Percentiles rank a stretch among this genome's conserved stretches.
Evolutionary conservation across 2,888 invertebrate genomes (phyloP).

Genomic region (Eustalomyia histrio): DNA sequence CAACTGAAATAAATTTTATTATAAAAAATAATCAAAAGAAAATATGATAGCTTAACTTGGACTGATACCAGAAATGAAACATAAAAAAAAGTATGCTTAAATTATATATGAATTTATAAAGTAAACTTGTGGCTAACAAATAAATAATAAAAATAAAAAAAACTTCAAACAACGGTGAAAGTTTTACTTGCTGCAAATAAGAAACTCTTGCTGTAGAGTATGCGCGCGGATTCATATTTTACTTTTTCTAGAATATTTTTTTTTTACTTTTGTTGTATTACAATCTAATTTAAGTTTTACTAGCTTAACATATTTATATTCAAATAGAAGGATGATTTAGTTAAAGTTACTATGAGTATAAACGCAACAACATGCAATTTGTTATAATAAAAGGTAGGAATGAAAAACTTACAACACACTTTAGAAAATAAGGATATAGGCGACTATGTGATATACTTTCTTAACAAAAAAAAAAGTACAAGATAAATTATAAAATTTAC

Average conservation of each 20-base stretch:
- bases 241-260: slow-evolving; percentile 8
- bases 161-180: slow-evolving; percentile 8
- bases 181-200: slow-evolving; percentile 31
- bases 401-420: not conserved
- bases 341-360: slow-evolving; percentile 46
- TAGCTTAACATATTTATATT: slow-evolving; percentile 49
- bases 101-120: slow-evolving; percentile 7
- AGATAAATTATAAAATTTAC: too few relatives aligned
- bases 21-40: slow-evolving; percentile 6
- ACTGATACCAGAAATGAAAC: slow-evolving; percentile 16
- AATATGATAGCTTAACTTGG: slow-evolving; percentile 43
- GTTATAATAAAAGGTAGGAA: slow-evolving; percentile 27
- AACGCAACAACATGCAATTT: slow-evolving; percentile 55
- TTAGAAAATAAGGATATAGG: not conserved
- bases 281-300: slow-evolving; percentile 63
- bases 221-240: slow-evolving; percentile 28
- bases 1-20: not conserved
- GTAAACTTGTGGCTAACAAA: slow-evolving; percentile 1
- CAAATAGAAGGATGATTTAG: slow-evolving; percentile 55
- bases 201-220: slow-evolving; percentile 21
- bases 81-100: not conserved
- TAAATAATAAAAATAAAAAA: not conserved
- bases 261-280: slow-evolving; percentile 22
- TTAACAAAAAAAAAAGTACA: too few relatives aligned
- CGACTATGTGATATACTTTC: not conserved